Evolutionary conservation across 2,113 vertebrate species (phyloP).

Genomic region (Daboia siamensis): DNA sequence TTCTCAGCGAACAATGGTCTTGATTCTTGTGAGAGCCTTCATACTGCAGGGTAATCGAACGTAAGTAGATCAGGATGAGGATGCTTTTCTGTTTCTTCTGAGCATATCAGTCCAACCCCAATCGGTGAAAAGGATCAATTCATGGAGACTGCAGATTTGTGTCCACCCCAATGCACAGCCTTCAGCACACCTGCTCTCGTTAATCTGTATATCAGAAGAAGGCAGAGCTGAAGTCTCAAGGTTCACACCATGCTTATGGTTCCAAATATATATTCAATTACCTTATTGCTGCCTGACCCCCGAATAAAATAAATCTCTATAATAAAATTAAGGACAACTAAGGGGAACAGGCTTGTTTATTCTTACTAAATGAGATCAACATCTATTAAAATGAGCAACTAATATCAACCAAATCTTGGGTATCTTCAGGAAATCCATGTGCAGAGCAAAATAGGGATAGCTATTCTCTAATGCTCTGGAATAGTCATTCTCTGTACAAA

Average conservation of each 20-base stretch:
- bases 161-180: slow-evolving; percentile 52
- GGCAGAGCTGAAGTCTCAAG: background rate
- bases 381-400: background rate
- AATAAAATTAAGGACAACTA: slow-evolving; percentile 35
- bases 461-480: background rate
- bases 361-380: background rate
- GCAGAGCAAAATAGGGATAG: background rate
- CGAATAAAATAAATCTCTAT: background rate
- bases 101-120: slow-evolving; percentile 25
- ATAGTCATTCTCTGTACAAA: background rate
- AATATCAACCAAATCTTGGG: background rate
- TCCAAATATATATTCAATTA: slow-evolving; percentile 17
- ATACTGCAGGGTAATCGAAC: slow-evolving; percentile 39
- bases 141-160: slow-evolving; percentile 23
- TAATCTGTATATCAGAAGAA: slow-evolving; percentile 56
- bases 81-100: background rate
- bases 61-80: slow-evolving; percentile 26
- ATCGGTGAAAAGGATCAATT: slow-evolving; percentile 53
- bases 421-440: background rate
- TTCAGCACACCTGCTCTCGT: slow-evolving; percentile 53
- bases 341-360: background rate
- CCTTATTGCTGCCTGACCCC: slow-evolving; percentile 21
- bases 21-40: slow-evolving; percentile 30
- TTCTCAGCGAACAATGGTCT: slow-evolving; percentile 38
- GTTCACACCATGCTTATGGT: background rate